phyloP scores from a whole-genome alignment of 2,888 invertebrate genomes.

The Leuctra nigra region DNA sequence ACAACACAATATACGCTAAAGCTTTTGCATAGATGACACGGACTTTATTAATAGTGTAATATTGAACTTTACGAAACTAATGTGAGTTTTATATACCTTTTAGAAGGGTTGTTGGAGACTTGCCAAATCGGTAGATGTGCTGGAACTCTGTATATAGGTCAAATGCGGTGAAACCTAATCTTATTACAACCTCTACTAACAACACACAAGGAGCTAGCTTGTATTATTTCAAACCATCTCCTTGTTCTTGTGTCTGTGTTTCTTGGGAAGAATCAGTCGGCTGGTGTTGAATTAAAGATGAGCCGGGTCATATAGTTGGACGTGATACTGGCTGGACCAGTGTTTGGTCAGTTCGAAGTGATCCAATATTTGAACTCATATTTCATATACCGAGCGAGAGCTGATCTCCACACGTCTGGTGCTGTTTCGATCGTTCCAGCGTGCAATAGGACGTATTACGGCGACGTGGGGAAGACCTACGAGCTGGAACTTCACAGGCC shows the following conservation, averaged over 20 bases:
- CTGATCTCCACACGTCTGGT: not conserved
- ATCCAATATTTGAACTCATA: not conserved
- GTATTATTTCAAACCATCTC: not conserved
- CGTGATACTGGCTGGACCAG: not conserved
- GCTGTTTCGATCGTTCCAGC: conserved; percentile 47
- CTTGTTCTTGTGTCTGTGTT: not conserved
- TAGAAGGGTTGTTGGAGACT: conserved; percentile 2
- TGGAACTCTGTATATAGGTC: conserved; percentile 3
- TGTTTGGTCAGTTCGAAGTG: not conserved
- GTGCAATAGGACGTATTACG: conserved; percentile 87
- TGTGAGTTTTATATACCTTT: conserved; percentile 9
- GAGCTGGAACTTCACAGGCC: conserved; percentile 79
- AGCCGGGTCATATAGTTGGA: not conserved
- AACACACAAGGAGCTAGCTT: not conserved
- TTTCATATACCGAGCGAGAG: not conserved
- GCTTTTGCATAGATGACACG: too few species aligned
- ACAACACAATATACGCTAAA: too few species aligned
- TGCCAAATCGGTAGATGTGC: conserved; percentile 16
- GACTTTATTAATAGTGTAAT: not conserved
- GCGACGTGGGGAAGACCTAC: conserved; percentile 81
- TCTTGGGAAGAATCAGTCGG: not conserved
- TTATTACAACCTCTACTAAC: not conserved
- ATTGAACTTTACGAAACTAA: conserved; percentile 1
- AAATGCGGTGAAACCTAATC: conserved; percentile 5
- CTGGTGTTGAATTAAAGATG: conserved; percentile 2